These are phyloP conservation scores for Microcebus jonahi DNA, from an alignment of 2,113 vertebrate species.

Conservation along the genomic window DNA sequence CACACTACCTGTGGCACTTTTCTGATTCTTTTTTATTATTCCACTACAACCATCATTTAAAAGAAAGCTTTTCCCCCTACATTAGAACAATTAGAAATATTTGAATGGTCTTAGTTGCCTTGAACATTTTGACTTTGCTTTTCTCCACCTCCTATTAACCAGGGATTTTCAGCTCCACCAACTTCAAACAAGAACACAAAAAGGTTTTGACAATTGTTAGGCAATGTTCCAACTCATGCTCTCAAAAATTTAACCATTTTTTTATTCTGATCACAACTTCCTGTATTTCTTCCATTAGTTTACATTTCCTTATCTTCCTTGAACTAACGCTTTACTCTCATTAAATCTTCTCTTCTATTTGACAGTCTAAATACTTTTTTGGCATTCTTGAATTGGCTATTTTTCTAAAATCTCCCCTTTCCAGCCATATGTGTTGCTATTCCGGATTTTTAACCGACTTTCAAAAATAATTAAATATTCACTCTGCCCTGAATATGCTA, in stretches of 20 bases:
- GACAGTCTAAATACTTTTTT: neutral
- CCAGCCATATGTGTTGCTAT: neutral
- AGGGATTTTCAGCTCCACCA: neutral
- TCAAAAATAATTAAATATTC: constrained; percentile 45
- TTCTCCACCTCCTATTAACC: neutral
- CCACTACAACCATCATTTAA: neutral
- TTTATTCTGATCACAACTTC: neutral
- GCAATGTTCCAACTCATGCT: neutral
- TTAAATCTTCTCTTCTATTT: constrained; percentile 19
- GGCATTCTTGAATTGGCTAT: neutral
- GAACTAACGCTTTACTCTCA: neutral
- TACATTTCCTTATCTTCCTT: constrained; percentile 31
- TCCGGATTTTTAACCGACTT: constrained; percentile 38
- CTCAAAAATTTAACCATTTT: neutral
- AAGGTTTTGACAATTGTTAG: neutral
- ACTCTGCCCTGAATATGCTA: neutral
- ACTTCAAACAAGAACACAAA: neutral
- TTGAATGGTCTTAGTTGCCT: neutral
- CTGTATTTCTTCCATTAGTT: constrained; percentile 46
- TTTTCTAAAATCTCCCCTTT: constrained; percentile 38
- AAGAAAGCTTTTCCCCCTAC: neutral
- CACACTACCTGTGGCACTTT: neutral
- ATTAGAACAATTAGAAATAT: neutral
- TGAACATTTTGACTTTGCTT: neutral
- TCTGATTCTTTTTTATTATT: neutral